Base-by-base conservation (phyloP, 2,888 invertebrate species). In the Ariolimax columbianus region DNA sequence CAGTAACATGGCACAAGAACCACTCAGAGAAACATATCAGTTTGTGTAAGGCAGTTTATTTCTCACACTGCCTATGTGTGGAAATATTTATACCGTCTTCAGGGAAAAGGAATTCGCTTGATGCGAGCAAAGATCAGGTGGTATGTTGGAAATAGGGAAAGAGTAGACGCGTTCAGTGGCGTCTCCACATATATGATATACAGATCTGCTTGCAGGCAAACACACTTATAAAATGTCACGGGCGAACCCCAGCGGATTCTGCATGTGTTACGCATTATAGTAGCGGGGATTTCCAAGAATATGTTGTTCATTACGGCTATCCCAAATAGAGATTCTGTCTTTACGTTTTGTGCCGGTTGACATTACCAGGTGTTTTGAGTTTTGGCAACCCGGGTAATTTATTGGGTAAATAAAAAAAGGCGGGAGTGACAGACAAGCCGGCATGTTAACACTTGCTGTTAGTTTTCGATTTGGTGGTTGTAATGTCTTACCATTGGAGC, bases 221-320 rank as follows among this genome's bases (percentile, higher is more conserved):
- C 47, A 30, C 73, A n/a, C 73, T 6, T 38, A 30, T 47, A 30
- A 75, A 75, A 75, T 75, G 73, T 75, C 73, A 75, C n/a, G 0
- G 47, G 9, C 43, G 1, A 30, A 47, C 73, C 47, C 47, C 47
- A 14, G 30, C 14, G 73, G 73, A 75, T 75, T n/a, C 14, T n/a
- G 30, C 73, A 73, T 47, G 17, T 75, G 73, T 36, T 47, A 0
- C 47, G 43, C 11, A 17, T 75, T 47, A 47, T 55, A 14, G 47
- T 6, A 30, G n/a, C 47, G 73, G 30, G 73, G 30, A 36, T 47
- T 75, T 75, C 47, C 47, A n/a, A 26, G 26, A 75, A 75, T 75
- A 19, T 75, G 73, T 7, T 30, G 47, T 75, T 47, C 73, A 75
- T 75, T 75, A 75, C 14, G 9, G n/a, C n/a, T 2, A n/a, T 47